phyloP scores from a whole-genome alignment of 2,888 invertebrate genomes.

The Glaucopsyche alexis region DNA sequence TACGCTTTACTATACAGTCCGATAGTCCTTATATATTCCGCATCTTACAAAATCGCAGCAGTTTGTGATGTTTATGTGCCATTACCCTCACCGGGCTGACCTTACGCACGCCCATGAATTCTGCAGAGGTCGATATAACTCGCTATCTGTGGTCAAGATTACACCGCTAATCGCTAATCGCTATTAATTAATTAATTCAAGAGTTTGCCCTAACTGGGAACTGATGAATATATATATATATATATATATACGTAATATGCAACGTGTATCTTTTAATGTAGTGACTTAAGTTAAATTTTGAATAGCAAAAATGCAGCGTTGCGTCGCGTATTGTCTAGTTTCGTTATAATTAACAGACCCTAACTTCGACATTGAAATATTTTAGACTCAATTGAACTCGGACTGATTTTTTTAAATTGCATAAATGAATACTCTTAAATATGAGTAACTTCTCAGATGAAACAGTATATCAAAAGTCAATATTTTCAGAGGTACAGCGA shows the following conservation, averaged over 20 bases:
- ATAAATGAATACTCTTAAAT: too few relatives aligned
- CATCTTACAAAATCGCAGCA: neutral
- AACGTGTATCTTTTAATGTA: neutral
- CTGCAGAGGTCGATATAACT: neutral
- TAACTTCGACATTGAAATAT: too few relatives aligned
- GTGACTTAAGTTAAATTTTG: neutral
- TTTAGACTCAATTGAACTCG: too few relatives aligned
- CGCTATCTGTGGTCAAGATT: neutral
- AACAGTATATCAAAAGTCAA: too few relatives aligned
- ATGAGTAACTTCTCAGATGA: too few relatives aligned
- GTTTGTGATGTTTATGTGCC: neutral
- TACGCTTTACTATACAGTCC: too few relatives aligned
- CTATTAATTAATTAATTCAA: neutral
- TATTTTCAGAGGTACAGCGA: too few relatives aligned
- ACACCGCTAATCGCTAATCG: neutral
- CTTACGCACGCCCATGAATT: conserved; percentile 1
- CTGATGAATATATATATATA: neutral
- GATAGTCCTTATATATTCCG: neutral
- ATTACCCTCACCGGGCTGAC: neutral
- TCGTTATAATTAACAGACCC: too few relatives aligned
- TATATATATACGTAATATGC: too few relatives aligned
- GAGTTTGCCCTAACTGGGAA: neutral
- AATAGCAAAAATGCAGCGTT: too few relatives aligned
- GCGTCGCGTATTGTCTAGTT: too few relatives aligned
- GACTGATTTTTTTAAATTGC: too few relatives aligned